Conservation (phyloP, 2,888 invertebrate species). For the Crocallis elinguaria region DNA sequence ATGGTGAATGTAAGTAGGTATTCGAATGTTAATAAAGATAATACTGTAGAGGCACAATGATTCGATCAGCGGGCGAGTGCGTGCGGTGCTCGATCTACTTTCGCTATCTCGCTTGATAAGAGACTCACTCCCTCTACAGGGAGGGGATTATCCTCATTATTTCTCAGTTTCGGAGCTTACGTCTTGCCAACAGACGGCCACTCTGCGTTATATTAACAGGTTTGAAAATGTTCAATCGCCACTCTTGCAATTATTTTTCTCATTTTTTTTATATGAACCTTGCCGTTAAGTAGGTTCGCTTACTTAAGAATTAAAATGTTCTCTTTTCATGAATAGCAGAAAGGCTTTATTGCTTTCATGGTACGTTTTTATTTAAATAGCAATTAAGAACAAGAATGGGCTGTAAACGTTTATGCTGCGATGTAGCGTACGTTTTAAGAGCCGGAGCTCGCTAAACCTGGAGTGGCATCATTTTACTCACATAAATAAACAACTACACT, state of each 20-base stretch:
- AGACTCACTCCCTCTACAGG: slow-evolving; percentile 55
- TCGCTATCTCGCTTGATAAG: slow-evolving; percentile 75
- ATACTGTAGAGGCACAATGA: slow-evolving; percentile 53
- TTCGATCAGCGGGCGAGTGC: slow-evolving; percentile 62
- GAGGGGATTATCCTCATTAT: slow-evolving; percentile 74
- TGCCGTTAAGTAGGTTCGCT: slow-evolving; percentile 55
- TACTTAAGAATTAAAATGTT: slow-evolving; percentile 58
- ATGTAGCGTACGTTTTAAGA: slow-evolving; percentile 70
- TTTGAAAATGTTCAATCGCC: slow-evolving; percentile 27
- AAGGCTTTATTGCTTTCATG: slow-evolving; percentile 70
- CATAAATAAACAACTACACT: slow-evolving; percentile 40
- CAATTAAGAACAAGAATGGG: slow-evolving; percentile 82
- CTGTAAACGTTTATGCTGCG: slow-evolving; percentile 76
- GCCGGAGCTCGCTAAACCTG: slow-evolving; percentile 55
- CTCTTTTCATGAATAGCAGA: slow-evolving; percentile 56
- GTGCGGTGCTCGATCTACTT: slow-evolving; percentile 65
- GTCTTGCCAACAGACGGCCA: slow-evolving; percentile 31
- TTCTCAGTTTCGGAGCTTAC: slow-evolving; percentile 60
- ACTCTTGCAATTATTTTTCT: slow-evolving; percentile 38
- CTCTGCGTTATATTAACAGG: slow-evolving; percentile 32
- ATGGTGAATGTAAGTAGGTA: slow-evolving; percentile 57
- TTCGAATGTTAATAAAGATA: slow-evolving; percentile 73
- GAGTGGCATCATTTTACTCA: slow-evolving; percentile 66
- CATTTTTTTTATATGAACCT: slow-evolving; percentile 51
- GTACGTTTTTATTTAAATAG: slow-evolving; percentile 81